phyloP scores from a whole-genome alignment of 2,797 vertebrate species.

The Sebastes hopkinsi region DNA sequence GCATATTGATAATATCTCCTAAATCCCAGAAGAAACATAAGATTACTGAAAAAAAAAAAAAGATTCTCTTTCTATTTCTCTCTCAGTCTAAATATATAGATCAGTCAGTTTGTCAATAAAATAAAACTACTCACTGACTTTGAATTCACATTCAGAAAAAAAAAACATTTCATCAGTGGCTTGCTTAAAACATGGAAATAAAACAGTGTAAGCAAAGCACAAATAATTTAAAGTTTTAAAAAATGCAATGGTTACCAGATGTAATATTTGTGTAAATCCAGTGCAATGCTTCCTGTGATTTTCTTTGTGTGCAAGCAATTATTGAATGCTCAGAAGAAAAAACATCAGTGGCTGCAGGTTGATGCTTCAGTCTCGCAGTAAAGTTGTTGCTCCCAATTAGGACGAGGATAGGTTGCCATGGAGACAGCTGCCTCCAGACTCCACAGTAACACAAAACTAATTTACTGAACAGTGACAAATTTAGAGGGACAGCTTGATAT shows the following conservation, averaged over 20 bases:
- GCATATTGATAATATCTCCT: slow-evolving; percentile 2
- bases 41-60: slow-evolving; percentile 4
- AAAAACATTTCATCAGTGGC: not conserved
- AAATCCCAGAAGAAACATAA: slow-evolving; percentile 15
- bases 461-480: slow-evolving; percentile 18
- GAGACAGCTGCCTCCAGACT: slow-evolving; percentile 55
- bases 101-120: slow-evolving; percentile 9
- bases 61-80: slow-evolving; percentile 19
- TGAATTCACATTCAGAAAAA: slow-evolving; percentile 8
- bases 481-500: slow-evolving; percentile 18
- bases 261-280: slow-evolving; percentile 8
- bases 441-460: slow-evolving; percentile 30
- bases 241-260: slow-evolving; percentile 14
- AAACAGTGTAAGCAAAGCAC: slow-evolving; percentile 26
- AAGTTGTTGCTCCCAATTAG: slow-evolving; percentile 53
- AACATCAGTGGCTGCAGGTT: slow-evolving; percentile 27
- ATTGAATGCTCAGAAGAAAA: not conserved
- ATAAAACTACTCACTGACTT: not conserved
- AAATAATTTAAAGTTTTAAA: slow-evolving; percentile 12
- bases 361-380: slow-evolving; percentile 26
- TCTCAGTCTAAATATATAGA: slow-evolving; percentile 11
- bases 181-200: not conserved
- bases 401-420: slow-evolving; percentile 63
- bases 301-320: not conserved
- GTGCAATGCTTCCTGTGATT: not conserved